Evolutionary conservation across 2,113 vertebrate genomes (phyloP).

Genomic region (Brienomyrus brachyistius): DNA sequence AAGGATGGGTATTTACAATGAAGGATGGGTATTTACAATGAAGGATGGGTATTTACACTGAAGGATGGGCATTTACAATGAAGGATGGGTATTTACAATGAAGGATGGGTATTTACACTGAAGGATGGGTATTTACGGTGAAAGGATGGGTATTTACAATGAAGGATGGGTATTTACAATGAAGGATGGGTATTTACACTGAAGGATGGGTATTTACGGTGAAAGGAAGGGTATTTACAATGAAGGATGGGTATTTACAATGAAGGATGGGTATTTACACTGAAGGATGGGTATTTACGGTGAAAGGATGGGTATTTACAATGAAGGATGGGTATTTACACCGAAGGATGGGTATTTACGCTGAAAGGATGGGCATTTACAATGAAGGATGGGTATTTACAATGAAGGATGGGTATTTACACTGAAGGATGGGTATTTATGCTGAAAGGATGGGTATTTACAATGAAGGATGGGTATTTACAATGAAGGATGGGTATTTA

Average conservation of each 20-base stretch:
- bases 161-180: too few relatives aligned
- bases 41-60: too few relatives aligned
- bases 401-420: not conserved
- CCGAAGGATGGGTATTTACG: not conserved
- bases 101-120: not conserved
- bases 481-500: too few relatives aligned
- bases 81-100: too few relatives aligned
- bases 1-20: not conserved
- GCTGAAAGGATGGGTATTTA: too few relatives aligned
- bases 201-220: not conserved
- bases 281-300: not conserved
- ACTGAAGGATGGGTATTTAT: too few relatives aligned
- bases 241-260: not conserved
- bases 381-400: not conserved
- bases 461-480: too few relatives aligned
- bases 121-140: too few relatives aligned
- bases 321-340: not conserved
- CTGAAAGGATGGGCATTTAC: not conserved
- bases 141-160: too few relatives aligned
- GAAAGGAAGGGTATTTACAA: not conserved
- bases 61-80: too few relatives aligned
- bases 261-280: not conserved
- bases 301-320: not conserved
- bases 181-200: too few relatives aligned
- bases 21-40: not conserved